Evolutionary conservation across 2,888 invertebrate species (phyloP), one percentile per base, ranked within the genome.

Genomic region (Nymphalis urticae): DNA sequence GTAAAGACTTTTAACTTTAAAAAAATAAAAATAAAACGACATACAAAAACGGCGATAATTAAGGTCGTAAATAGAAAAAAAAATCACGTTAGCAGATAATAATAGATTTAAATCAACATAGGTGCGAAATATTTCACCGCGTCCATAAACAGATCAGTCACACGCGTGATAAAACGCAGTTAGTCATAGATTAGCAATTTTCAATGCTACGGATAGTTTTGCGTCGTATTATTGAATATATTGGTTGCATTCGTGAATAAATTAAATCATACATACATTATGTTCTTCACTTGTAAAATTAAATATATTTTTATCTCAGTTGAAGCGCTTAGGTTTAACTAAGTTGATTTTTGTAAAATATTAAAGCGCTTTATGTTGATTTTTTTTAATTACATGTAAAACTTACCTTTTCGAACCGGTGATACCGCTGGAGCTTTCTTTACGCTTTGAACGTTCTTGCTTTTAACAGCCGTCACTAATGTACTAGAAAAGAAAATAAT

Each of bases 391-490:
- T 42, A 13, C 42, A 42, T 42, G 42, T 42, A 13, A 0, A 42
- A 13, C 82, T 75, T 77, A 91, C 92, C 85, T 84, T 78, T 87
- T 66, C 81, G 80, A 9, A 78, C 77, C 1, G 89, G 84, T 24
- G 90, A 85, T 58, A 86, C 73, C 0, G 88, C 84, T 69, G 84
- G 85, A 0, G 87, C 77, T 70, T 89, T 90, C 75, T 86, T 88
- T 1, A 75, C 72, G 13, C 73, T 47, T 65, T 82, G 82, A 16
- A 75, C 75, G 60, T 75, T 80, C 76, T 86, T 89, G 51, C 69
- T 82, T 72, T 84, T 89, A 19, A 72, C 65, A 17, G 78, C 74
- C 0, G 84, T 78, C 32, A 89, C 83, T 62, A 90, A 72, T 17
- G 82, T 88, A 73, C 90, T 90, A 82, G 50, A 82, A 85, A 69